Conservation (phyloP, 2,797 vertebrate genomes). For the Pyrocephalus nanus region DNA sequence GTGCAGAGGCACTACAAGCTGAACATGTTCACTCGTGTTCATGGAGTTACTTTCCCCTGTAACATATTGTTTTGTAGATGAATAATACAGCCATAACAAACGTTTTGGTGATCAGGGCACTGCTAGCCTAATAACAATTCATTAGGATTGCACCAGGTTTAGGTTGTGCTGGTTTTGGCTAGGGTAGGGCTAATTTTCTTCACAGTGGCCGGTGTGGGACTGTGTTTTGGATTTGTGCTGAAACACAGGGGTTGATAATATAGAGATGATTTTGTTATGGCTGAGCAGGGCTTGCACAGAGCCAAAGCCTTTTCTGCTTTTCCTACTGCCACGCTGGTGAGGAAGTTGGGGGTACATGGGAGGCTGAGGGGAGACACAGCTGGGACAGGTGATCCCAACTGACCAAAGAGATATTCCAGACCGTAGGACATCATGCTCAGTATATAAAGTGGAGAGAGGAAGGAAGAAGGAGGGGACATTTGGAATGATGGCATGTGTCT, state of each 20-base stretch:
- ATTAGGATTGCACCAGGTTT: neutral
- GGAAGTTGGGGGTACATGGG: accelerated
- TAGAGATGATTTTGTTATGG: neutral
- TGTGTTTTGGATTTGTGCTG: neutral
- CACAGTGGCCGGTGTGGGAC: neutral
- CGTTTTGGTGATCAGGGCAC: neutral
- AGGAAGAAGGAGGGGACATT: neutral
- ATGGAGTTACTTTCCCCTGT: neutral
- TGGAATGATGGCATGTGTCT: neutral
- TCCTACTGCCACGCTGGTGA: neutral
- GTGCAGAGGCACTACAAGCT: neutral
- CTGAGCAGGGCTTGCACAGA: neutral
- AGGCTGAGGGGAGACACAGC: neutral
- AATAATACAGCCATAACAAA: neutral
- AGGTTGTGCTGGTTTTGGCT: neutral
- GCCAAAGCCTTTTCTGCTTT: neutral
- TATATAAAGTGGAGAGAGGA: accelerated
- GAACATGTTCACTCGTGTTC: neutral
- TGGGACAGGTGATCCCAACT: neutral
- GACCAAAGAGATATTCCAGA: neutral
- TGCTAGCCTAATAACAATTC: neutral
- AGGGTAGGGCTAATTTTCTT: neutral
- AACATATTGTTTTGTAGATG: neutral
- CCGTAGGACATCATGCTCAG: neutral
- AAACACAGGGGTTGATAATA: neutral